Base-by-base conservation (phyloP, 1,140 invertebrate species). In the Akabosia matsudoensis region DNA sequence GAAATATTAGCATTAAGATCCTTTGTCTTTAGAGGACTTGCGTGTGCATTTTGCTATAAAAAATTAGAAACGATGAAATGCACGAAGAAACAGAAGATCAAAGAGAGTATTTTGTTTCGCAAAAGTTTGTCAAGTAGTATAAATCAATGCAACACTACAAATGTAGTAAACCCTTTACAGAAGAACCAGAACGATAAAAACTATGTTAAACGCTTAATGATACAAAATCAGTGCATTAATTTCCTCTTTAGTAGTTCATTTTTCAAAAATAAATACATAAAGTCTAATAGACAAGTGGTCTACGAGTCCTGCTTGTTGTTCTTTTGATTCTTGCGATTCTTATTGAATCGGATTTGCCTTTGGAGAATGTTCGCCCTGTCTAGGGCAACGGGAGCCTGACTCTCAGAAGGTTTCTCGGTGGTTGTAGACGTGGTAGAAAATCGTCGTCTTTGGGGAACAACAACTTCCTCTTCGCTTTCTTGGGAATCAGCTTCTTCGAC, bases 281-380 rank as follows among this genome's bases (percentile, higher is more conserved):
- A 18, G 18, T 45, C 18, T 45, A 18, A 45, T 45, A 18, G 37
- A 45, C 37, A 18, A 45, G 7, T 45, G 18, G 18, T 45, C 18
- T 45, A 45, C 22, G 54, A 56, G 13, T 56, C 10, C 54, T 10
- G 18, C 37, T 22, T 67, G 31, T 67, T 31, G 31, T 67, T 67
- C n/a, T n/a, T 67, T 31, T 67, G 61, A n/a, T 67, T 67, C 61
- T 67, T 67, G 24, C 28, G 24, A 30, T 67, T 28, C 10, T n/a
- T 28, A 7, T 31, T 67, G 28, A 67, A 67, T 7, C 61, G 7
- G n/a, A 67, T 67, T 22, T 67, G 61, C 31, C 61, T 28, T 22
- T 67, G 61, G 28, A 67, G 61, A 67, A 67, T 67, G 28, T 67
- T 67, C 24, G 61, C 61, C n/a, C 61, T 67, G 28, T 67, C 61